Percentiles rank a stretch among this genome's conserved stretches.
Conservation (phyloP, 2,888 invertebrate genomes). For the Lypha dubia region DNA sequence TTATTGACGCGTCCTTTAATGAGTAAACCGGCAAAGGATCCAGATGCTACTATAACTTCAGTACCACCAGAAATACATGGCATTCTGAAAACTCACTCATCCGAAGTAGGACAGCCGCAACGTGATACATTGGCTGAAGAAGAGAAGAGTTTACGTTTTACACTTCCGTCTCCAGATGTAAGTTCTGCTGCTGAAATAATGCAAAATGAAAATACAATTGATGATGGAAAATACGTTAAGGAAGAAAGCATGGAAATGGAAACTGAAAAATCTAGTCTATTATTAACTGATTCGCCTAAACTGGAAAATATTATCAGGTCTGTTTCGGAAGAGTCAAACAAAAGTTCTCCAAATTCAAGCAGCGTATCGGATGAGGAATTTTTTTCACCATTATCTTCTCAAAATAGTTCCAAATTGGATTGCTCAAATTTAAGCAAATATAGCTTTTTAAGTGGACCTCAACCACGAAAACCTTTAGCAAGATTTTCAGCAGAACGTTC, state of each 20-base stretch:
- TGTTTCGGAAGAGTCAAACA: slow-evolving; percentile 66
- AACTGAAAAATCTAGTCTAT: not conserved
- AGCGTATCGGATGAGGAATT: slow-evolving; percentile 74
- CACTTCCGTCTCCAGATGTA: slow-evolving; percentile 68
- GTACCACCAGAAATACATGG: slow-evolving; percentile 70
- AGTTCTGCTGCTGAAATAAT: slow-evolving; percentile 15
- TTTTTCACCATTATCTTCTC: slow-evolving; percentile 75
- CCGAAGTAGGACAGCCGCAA: slow-evolving; percentile 42
- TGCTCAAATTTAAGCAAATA: slow-evolving; percentile 46
- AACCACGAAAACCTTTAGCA: slow-evolving; percentile 75
- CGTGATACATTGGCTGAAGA: slow-evolving; percentile 65
- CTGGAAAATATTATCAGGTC: slow-evolving; percentile 42
- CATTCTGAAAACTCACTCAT: slow-evolving; percentile 73
- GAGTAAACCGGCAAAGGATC: slow-evolving; percentile 17
- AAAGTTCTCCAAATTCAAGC: slow-evolving; percentile 48
- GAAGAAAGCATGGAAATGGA: not conserved
- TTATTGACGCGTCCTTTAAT: slow-evolving; percentile 66
- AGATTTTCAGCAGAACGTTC: slow-evolving; percentile 70
- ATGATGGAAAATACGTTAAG: slow-evolving; percentile 38
- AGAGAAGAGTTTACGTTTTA: slow-evolving; percentile 75
- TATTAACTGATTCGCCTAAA: not conserved
- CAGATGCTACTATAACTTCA: not conserved
- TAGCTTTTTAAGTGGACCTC: slow-evolving; percentile 74
- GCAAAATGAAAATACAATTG: slow-evolving; percentile 15
- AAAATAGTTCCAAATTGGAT: slow-evolving; percentile 73